Evolutionary conservation across 1,140 invertebrate species (phyloP), one percentile per base, ranked within the genome.

Genomic region (Lineus longissimus): DNA sequence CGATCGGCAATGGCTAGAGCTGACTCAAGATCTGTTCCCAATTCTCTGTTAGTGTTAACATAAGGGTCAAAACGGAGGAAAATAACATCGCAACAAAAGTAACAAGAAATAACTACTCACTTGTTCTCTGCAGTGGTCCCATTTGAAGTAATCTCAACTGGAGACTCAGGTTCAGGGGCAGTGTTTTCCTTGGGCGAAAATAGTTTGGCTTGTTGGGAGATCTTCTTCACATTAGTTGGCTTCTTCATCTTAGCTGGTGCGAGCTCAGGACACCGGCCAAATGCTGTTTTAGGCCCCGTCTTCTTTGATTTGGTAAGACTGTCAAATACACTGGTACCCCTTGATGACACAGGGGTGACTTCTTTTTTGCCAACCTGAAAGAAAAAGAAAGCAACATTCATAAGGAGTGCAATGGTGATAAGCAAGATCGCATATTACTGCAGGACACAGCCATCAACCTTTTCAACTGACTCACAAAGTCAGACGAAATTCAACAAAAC

Each of bases 311-410:
- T 76, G 31, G 70, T 67, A 69, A 80, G 71, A 25, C 62, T 64
- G 58, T 80, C 78, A 73, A 80, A 80, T 13, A 80, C 70, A 23
- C 75, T 76, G 22, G 71, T 75, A 9, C 78, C 78, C 47, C 73
- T 76, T 13, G 65, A 62, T 23, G 64, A 9, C 13, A 64, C 22
- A 9, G 61, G n/a, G 2, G 66, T 40, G 13, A 61, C 57, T 31
- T 64, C 57, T 29, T 59, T 55, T 2, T 55, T 60, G 7, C 55
- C 29, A 43, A 61, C 61, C 65, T 66, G 22, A 22, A 23, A 55
- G 22, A 57, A 30, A 22, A 23, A 55, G 22, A 57, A 30, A 17
- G 36, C 13, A 4, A 22, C 22, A 36, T 27, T 11, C 15, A 61
- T 15, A 61, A 19, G 27, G 43, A 0, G n/a, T n/a, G n/a, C n/a